Base-by-base conservation (phyloP, 2,888 invertebrate genomes). In the Eristalis arbustorum region DNA sequence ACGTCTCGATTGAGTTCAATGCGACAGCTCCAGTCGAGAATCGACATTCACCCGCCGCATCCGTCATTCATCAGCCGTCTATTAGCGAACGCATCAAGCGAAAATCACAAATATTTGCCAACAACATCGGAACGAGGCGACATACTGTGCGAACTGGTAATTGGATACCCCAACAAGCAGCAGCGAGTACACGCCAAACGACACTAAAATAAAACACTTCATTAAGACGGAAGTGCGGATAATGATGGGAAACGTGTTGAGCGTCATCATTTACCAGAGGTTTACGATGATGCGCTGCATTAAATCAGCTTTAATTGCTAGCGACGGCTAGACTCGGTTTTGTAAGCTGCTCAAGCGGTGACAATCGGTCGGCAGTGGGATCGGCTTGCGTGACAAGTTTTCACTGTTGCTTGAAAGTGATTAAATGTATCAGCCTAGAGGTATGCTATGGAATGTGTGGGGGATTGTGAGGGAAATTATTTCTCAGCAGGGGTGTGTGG, bases 61-160 rank as follows among this genome's bases (percentile, higher is more conserved):
- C n/a, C 42, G n/a, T n/a, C 13, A 13, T 13, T 66, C 59, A 63
- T 49, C 25, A 28, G 31, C 23, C 28, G 28, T 2, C 14, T 31
- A 76, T 76, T 31, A 31, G 31, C 31, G 31, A 31, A 31, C 66
- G 42, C 80, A 63, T 76, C 56, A 42, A 37, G 25, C 66, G 37
- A 59, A 18, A 62, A 63, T 5, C 22, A 25, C 73, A 85, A 82
- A 74, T 78, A 81, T 80, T 84, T 76, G 42, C 59, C n/a, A 49
- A 49, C 49, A 18, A 3, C 49, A 49, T 5, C 49, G 18, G 18
- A 18, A 18, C 18, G 49, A 2, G 18, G 18, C n/a, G 8, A 18
- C 49, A 18, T 10, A 18, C 49, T 49, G 18, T 18, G 18, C 49
- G 49, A n/a, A 3, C 18, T 18, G 14, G n/a, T 49, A 49, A 76